Evolutionary conservation across 2,797 vertebrate species (phyloP).

Genomic region (Schizopygopsis pylzovi): DNA sequence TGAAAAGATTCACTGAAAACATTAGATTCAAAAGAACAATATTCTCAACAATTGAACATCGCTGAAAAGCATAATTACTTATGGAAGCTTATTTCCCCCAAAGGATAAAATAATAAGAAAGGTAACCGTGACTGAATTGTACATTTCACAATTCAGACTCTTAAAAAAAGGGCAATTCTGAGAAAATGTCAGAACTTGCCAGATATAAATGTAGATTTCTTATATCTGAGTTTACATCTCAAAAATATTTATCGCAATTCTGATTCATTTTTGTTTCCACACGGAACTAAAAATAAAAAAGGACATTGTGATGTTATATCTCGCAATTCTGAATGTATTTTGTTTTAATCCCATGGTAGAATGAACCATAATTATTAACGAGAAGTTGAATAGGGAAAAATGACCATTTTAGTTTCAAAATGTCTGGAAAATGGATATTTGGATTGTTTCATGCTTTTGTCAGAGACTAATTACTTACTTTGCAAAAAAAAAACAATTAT

Average conservation of each 20-base stretch:
- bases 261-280: background rate
- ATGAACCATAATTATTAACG: background rate
- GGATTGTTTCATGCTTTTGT: conserved; percentile 21
- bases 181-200: no score
- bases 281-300: background rate
- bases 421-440: conserved; percentile 11
- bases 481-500: background rate
- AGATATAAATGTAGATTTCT: background rate
- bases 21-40: background rate
- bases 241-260: no score
- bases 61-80: background rate
- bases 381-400: background rate
- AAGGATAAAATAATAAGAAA: no score
- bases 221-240: no score
- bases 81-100: background rate
- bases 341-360: background rate
- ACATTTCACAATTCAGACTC: no score
- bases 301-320: background rate
- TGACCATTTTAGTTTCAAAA: background rate
- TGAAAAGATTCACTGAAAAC: background rate
- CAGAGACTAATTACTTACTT: background rate
- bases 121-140: no score
- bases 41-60: background rate
- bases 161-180: no score
- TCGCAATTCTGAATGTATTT: background rate